These are phyloP conservation scores for Eudasyphora cyanicolor DNA, from an alignment of 2,888 invertebrate genomes.

Conservation along the genomic window DNA sequence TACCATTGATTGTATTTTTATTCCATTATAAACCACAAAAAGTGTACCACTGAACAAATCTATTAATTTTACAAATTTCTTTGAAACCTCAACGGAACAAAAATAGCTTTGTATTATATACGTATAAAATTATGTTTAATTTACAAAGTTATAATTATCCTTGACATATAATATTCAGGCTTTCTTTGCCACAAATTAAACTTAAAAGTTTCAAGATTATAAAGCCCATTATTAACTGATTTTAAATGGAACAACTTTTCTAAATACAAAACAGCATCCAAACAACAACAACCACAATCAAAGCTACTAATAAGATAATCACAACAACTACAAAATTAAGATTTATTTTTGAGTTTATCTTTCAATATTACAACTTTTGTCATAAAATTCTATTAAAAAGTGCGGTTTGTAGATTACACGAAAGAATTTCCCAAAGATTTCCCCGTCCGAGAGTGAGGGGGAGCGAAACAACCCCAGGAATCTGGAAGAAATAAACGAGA, in stretches of 20 bases:
- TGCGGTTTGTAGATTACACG: constrained; percentile 35
- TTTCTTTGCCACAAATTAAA: background rate
- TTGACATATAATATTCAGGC: background rate
- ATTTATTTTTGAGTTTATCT: constrained; percentile 43
- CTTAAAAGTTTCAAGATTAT: background rate
- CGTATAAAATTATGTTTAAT: too few relatives aligned
- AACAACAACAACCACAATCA: background rate
- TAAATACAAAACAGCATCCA: background rate
- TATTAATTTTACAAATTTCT: too few relatives aligned
- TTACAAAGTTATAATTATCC: background rate
- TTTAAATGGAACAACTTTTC: background rate
- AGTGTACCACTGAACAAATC: too few relatives aligned
- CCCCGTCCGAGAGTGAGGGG: background rate
- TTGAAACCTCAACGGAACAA: too few relatives aligned
- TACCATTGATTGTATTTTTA: too few relatives aligned
- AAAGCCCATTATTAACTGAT: background rate
- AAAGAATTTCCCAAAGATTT: background rate
- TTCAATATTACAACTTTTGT: constrained; percentile 51
- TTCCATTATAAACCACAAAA: too few relatives aligned
- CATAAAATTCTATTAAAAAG: constrained; percentile 64
- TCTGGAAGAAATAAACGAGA: background rate
- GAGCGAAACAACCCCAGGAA: background rate
- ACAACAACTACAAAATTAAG: constrained; percentile 38
- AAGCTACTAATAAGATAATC: background rate
- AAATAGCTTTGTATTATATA: background rate